Percentiles rank a stretch among this genome's conserved stretches.
Evolutionary conservation across 2,113 vertebrate species (phyloP).

Genomic region (Bubo blakistoni): DNA sequence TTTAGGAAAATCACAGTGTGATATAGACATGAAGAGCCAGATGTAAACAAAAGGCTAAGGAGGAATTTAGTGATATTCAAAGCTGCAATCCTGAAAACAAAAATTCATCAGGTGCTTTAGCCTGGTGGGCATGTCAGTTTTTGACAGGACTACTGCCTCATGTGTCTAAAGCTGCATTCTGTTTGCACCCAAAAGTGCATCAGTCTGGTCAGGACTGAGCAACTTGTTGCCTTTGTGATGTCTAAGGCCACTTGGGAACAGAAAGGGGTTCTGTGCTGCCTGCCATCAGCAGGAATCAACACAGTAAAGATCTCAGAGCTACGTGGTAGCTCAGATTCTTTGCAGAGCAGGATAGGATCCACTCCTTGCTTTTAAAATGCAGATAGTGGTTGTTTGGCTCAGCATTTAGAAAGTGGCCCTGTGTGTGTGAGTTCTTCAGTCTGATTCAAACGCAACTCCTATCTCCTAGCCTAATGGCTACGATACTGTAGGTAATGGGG

Average conservation of each 20-base stretch:
- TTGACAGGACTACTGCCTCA: not conserved
- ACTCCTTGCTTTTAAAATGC: not conserved
- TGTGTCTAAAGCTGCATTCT: not conserved
- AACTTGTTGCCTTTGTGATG: not conserved
- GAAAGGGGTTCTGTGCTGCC: not conserved
- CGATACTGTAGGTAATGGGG: not conserved
- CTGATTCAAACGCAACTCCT: not conserved
- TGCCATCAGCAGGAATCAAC: not conserved
- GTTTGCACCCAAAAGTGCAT: not conserved
- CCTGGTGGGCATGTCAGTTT: not conserved
- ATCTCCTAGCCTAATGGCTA: not conserved
- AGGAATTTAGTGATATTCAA: not conserved
- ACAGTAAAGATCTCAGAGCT: not conserved
- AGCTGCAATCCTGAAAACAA: not conserved
- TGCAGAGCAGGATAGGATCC: not conserved
- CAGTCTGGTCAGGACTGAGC: not conserved
- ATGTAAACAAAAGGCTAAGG: not conserved
- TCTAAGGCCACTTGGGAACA: not conserved
- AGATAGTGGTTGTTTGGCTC: not conserved
- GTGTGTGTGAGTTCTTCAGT: not conserved
- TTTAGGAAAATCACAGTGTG: not conserved
- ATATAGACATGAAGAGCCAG: not conserved
- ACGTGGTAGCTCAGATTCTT: not conserved
- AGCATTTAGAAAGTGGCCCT: not conserved
- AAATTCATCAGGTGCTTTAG: not conserved